A percentile compares a stretch with the other conserved stretches of the same genome.
Conservation (phyloP, 1,140 invertebrate genomes). For the Oreohelix idahoensis region DNA sequence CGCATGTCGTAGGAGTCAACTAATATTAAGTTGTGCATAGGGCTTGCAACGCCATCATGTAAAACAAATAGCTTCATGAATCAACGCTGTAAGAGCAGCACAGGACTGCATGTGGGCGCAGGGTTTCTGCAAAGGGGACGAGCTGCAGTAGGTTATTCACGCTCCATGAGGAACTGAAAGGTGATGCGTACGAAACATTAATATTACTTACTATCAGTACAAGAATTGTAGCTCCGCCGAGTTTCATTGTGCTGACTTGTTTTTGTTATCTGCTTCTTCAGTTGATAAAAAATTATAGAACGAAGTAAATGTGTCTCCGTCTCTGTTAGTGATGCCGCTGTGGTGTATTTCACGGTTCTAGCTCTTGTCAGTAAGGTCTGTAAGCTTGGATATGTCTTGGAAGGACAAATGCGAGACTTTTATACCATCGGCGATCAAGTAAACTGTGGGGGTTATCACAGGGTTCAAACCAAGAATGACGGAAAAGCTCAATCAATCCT, state of each 20-base stretch:
- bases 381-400: neutral
- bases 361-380: neutral
- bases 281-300: neutral
- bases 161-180: too few relatives aligned
- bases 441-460: neutral
- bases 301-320: neutral
- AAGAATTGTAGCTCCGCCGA: neutral
- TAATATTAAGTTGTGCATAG: too few relatives aligned
- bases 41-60: too few relatives aligned
- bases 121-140: too few relatives aligned
- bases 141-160: too few relatives aligned
- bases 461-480: too few relatives aligned
- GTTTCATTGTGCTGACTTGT: neutral
- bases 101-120: too few relatives aligned
- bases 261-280: neutral
- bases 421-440: neutral
- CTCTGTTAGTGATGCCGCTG: neutral
- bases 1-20: too few relatives aligned
- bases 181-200: too few relatives aligned
- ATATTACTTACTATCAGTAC: neutral
- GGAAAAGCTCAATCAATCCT: neutral
- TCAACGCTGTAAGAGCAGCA: too few relatives aligned
- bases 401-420: neutral
- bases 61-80: too few relatives aligned
- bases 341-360: neutral